These are phyloP conservation scores for Cotesia congregata DNA, from an alignment of 2,888 invertebrate genomes.

Conservation along the genomic window DNA sequence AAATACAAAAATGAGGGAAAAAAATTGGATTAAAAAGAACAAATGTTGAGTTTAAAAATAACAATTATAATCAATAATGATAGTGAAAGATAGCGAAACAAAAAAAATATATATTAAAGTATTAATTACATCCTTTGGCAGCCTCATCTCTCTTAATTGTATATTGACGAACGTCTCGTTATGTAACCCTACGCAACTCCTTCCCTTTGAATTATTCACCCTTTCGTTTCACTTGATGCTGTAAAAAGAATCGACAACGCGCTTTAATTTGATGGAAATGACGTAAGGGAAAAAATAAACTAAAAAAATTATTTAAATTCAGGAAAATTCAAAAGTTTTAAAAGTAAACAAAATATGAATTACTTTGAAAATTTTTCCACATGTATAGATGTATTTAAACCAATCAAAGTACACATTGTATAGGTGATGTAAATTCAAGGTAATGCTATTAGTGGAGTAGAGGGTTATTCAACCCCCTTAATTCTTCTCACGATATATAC, in stretches of 20 bases:
- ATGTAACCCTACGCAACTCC: constrained; percentile 20
- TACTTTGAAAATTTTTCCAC: too few species aligned
- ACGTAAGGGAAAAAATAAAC: constrained; percentile 11
- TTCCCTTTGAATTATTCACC: constrained; percentile 30
- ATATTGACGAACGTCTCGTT: not conserved
- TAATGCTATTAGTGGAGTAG: constrained; percentile 47
- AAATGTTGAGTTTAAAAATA: not conserved
- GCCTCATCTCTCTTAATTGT: not conserved
- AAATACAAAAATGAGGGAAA: constrained; percentile 11
- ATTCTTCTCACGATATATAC: constrained; percentile 12
- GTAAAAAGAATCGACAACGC: constrained; percentile 52
- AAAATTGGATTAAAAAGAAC: constrained; percentile 12
- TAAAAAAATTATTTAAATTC: constrained; percentile 17
- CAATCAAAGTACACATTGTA: constrained; percentile 34
- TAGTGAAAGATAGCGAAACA: constrained; percentile 33
- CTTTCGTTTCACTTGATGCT: constrained; percentile 16
- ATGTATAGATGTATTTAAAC: not conserved
- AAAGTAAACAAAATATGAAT: too few species aligned
- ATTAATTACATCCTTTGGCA: not conserved
- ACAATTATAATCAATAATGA: constrained; percentile 17
- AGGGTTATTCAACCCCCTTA: constrained; percentile 24
- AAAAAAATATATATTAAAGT: constrained; percentile 20
- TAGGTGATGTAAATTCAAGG: constrained; percentile 40
- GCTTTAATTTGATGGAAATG: constrained; percentile 57
- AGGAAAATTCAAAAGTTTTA: too few species aligned